Percentiles rank a stretch among this genome's conserved stretches.
Evolutionary conservation across 2,113 vertebrate genomes (phyloP).

Genomic region (Coptodon rendalli): DNA sequence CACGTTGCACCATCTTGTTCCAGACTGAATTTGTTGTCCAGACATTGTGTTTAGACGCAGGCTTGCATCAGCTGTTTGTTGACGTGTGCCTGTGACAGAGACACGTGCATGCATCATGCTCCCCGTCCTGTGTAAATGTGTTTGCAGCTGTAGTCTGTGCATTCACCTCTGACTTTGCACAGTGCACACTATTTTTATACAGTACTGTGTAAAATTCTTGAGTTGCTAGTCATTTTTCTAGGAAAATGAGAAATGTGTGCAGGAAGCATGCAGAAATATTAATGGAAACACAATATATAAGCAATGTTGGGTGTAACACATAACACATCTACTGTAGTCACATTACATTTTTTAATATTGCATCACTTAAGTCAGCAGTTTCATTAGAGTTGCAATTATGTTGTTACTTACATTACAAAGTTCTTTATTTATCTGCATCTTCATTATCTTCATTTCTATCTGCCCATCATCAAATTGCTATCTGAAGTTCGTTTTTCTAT

Average conservation of each 20-base stretch:
- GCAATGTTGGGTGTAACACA: neutral
- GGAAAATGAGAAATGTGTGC: neutral
- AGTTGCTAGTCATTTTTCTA: neutral
- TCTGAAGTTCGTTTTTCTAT: neutral
- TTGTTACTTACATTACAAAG: neutral
- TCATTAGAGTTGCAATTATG: neutral
- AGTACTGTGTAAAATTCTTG: neutral
- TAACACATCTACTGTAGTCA: neutral
- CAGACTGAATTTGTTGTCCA: neutral
- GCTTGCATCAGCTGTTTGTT: neutral
- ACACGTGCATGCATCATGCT: neutral
- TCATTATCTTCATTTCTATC: neutral
- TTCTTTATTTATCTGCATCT: neutral
- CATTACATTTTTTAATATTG: neutral
- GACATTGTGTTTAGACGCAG: neutral
- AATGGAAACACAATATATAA: neutral
- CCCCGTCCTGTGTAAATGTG: neutral
- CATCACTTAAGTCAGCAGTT: neutral
- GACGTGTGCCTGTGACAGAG: neutral
- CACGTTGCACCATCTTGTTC: slow-evolving; percentile 15
- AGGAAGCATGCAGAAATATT: neutral
- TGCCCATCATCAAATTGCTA: neutral
- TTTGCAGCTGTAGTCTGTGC: neutral
- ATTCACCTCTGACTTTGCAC: neutral
- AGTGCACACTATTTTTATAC: neutral